Conservation (phyloP, 1,140 invertebrate genomes). For the Tachypleus tridentatus region DNA sequence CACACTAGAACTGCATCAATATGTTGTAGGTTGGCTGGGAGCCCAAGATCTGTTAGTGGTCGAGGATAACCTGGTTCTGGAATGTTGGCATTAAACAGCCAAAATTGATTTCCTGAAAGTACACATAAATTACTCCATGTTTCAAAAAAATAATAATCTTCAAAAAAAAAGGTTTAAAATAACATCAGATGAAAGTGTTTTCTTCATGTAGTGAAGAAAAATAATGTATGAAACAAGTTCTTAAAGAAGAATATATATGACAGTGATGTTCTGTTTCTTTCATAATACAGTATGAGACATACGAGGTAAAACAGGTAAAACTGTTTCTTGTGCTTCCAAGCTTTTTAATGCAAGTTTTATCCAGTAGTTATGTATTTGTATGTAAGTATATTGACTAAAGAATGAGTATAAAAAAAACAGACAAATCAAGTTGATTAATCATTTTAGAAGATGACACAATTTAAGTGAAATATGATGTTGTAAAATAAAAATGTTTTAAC, state of each 20-base stretch:
- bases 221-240: no score
- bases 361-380: no score
- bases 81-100: conserved; percentile 52
- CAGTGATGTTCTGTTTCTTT: neutral
- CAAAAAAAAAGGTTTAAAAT: neutral
- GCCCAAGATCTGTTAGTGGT: conserved; percentile 58
- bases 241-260: neutral
- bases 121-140: no score
- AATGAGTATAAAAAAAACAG: neutral
- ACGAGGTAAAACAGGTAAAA: no score
- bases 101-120: conserved; percentile 15
- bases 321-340: no score
- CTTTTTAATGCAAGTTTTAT: no score
- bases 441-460: neutral
- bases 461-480: neutral
- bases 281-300: neutral
- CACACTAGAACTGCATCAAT: conserved; percentile 71
- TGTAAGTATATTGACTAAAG: no score
- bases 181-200: neutral
- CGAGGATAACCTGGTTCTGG: conserved; percentile 57
- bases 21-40: conserved; percentile 59
- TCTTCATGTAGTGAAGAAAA: neutral
- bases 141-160: neutral
- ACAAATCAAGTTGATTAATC: neutral
- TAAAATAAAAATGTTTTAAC: neutral